A percentile compares a stretch with the other conserved stretches of the same genome.
These are phyloP conservation scores for Hyles lineata DNA, from an alignment of 2,888 invertebrate species.

Conservation along the genomic window DNA sequence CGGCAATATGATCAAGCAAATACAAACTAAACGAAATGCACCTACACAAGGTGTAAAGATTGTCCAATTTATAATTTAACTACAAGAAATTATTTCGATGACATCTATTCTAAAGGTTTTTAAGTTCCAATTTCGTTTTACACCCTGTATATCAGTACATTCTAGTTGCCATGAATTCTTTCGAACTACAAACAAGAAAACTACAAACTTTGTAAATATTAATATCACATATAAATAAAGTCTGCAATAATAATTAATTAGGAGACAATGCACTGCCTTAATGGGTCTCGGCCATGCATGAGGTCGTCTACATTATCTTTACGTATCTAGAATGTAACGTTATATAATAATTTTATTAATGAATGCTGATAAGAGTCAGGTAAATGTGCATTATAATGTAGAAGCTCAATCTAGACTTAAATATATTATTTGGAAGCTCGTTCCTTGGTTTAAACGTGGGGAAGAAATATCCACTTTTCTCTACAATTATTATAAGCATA, in stretches of 20 bases:
- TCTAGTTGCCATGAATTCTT: slow-evolving; percentile 4
- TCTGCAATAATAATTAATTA: neutral
- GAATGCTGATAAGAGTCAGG: neutral
- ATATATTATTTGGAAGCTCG: slow-evolving; percentile 8
- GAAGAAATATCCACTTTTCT: neutral
- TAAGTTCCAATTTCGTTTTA: slow-evolving; percentile 8
- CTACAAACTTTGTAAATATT: neutral
- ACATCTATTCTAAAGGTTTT: slow-evolving; percentile 12
- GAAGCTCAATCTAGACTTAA: neutral
- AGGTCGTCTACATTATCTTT: neutral
- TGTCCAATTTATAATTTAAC: neutral
- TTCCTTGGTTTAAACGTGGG: neutral
- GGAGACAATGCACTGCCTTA: slow-evolving; percentile 21
- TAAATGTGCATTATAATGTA: neutral
- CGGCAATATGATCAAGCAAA: neutral
- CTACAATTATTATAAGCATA: neutral
- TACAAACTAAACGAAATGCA: slow-evolving; percentile 14
- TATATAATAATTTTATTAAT: neutral
- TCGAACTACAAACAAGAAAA: slow-evolving; percentile 2
- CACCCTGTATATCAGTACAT: slow-evolving; percentile 24
- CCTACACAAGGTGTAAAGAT: slow-evolving; percentile 12
- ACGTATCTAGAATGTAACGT: neutral
- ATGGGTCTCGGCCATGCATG: neutral
- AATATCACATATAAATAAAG: slow-evolving; percentile 23
- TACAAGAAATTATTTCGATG: neutral